These are phyloP conservation scores for Lanius collurio DNA, from an alignment of 2,113 vertebrate species.

Conservation along the genomic window DNA sequence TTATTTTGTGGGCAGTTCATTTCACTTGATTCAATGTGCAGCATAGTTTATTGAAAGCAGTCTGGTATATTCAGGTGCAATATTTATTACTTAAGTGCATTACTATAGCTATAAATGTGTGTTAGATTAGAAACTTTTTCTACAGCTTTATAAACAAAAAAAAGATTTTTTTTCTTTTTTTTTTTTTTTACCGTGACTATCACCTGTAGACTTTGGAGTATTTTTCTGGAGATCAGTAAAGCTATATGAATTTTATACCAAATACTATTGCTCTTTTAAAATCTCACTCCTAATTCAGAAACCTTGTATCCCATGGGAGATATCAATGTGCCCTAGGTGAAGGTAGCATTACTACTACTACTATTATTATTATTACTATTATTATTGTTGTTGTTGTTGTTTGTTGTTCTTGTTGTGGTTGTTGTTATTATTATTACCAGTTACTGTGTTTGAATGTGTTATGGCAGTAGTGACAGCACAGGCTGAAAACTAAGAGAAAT, in stretches of 20 bases:
- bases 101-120: background rate
- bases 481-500: background rate
- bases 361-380: background rate
- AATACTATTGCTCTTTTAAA: background rate
- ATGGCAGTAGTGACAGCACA: background rate
- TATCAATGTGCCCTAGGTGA: background rate
- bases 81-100: background rate
- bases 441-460: background rate
- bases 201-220: background rate
- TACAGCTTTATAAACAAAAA: background rate
- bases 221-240: background rate
- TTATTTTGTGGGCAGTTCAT: background rate
- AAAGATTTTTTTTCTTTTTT: background rate
- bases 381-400: no score
- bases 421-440: background rate
- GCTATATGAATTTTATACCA: background rate
- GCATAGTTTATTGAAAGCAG: background rate
- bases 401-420: fast-evolving
- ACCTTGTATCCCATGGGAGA: background rate
- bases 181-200: background rate
- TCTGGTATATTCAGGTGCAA: background rate
- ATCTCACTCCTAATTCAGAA: background rate
- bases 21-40: background rate
- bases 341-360: no score
- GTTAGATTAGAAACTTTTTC: background rate